Evolutionary conservation across 2,888 invertebrate species (phyloP).

Genomic region (Lycocerus yunnanus): DNA sequence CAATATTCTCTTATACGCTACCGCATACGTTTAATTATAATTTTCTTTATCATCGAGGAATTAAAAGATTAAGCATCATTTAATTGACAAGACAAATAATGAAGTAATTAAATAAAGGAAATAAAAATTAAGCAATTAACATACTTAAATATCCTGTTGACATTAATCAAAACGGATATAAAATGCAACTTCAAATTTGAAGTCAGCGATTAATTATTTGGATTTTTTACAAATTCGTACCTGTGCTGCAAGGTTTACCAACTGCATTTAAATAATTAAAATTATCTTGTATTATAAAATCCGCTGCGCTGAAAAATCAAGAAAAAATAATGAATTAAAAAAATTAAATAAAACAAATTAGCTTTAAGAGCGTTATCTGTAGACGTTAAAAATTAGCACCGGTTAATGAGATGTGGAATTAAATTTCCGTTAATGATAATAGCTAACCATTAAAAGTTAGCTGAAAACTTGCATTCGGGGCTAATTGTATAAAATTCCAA

Average conservation of each 20-base stretch:
- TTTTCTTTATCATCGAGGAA: background rate
- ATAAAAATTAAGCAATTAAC: slow-evolving; percentile 6
- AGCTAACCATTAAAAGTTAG: background rate
- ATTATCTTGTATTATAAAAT: too few relatives aligned
- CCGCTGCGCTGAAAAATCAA: too few relatives aligned
- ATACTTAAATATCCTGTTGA: background rate
- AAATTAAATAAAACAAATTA: background rate
- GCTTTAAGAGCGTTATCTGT: too few relatives aligned
- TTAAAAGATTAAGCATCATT: slow-evolving; percentile 1
- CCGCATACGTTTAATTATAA: background rate
- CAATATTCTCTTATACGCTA: background rate
- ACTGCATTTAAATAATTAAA: too few relatives aligned
- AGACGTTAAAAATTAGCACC: background rate
- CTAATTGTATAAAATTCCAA: background rate
- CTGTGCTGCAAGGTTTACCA: too few relatives aligned
- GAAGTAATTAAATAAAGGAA: slow-evolving; percentile 2
- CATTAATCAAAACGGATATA: background rate
- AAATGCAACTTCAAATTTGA: background rate
- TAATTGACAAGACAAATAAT: slow-evolving; percentile 2
- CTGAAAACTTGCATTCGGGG: background rate
- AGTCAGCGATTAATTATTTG: background rate
- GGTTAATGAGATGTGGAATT: background rate
- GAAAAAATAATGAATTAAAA: too few relatives aligned
- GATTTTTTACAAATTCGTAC: background rate
- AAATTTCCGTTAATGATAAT: background rate